Evolutionary conservation across 2,888 invertebrate genomes (phyloP).

Genomic region (Spatulosminthurus flaviceps): DNA sequence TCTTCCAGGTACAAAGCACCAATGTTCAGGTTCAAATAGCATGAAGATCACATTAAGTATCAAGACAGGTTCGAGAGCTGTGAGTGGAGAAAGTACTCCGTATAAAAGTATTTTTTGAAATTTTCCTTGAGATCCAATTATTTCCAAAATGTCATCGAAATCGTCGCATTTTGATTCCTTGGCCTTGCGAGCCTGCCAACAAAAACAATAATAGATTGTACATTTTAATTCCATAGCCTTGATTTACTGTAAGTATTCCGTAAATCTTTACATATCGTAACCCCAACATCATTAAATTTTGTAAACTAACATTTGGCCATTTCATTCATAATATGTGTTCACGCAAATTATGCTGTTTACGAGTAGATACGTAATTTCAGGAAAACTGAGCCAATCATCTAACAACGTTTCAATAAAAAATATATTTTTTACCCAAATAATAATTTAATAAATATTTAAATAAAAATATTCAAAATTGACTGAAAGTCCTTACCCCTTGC

Average conservation of each 20-base stretch:
- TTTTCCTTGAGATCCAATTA: slow-evolving; percentile 69
- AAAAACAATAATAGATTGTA: too few relatives aligned
- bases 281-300: too few relatives aligned
- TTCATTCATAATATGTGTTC: too few relatives aligned
- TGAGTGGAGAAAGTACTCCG: slow-evolving; percentile 66
- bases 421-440: too few relatives aligned
- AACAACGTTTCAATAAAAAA: too few relatives aligned
- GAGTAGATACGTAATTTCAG: too few relatives aligned
- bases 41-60: slow-evolving; percentile 70
- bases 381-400: too few relatives aligned
- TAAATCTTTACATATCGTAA: too few relatives aligned
- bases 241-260: neutral
- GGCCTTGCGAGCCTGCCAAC: neutral
- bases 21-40: slow-evolving; percentile 70
- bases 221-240: neutral
- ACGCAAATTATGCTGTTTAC: too few relatives aligned
- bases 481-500: slow-evolving; percentile 18
- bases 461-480: too few relatives aligned
- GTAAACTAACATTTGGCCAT: too few relatives aligned
- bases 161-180: slow-evolving; percentile 64
- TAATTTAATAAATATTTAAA: too few relatives aligned
- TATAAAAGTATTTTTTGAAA: slow-evolving; percentile 71
- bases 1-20: slow-evolving; percentile 71
- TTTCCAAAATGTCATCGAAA: slow-evolving; percentile 70
- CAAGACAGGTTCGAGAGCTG: slow-evolving; percentile 69